These are phyloP conservation scores for Ophiodon elongatus DNA, from an alignment of 2,113 vertebrate species.

Conservation along the genomic window DNA sequence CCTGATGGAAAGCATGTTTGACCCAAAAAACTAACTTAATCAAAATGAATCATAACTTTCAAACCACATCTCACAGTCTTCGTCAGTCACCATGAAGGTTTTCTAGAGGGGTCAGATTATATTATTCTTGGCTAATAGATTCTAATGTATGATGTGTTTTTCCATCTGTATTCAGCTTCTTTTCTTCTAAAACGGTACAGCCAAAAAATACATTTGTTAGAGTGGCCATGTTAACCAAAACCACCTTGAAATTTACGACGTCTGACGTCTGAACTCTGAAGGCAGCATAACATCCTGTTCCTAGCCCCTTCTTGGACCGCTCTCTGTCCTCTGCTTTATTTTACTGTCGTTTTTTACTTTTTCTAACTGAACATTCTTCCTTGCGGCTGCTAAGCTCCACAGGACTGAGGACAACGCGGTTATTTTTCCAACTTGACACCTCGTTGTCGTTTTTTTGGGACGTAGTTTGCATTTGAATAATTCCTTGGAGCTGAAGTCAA, in stretches of 20 bases:
- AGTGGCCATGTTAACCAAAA: slow-evolving; percentile 15
- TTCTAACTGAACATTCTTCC: slow-evolving; percentile 57
- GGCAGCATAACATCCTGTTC: slow-evolving; percentile 22
- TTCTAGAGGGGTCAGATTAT: neutral
- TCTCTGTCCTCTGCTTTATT: slow-evolving; percentile 23
- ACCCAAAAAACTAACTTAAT: neutral
- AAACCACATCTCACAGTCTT: neutral
- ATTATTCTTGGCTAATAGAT: neutral
- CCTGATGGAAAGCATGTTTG: neutral
- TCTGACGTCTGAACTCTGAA: neutral
- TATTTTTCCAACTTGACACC: slow-evolving; percentile 58
- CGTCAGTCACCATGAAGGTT: neutral
- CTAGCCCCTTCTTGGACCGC: neutral
- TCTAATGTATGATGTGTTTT: neutral
- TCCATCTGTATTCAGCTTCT: neutral
- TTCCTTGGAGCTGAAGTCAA: slow-evolving; percentile 7
- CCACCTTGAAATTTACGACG: slow-evolving; percentile 17
- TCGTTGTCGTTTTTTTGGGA: slow-evolving; percentile 53
- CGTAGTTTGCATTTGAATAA: slow-evolving; percentile 52
- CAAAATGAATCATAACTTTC: neutral
- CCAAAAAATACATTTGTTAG: neutral
- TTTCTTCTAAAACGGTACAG: neutral
- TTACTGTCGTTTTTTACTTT: slow-evolving; percentile 25
- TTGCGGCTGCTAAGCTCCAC: slow-evolving; percentile 65
- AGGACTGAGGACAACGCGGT: slow-evolving; percentile 24